Conservation (phyloP, 2,888 invertebrate species). For the Allacma fusca region DNA sequence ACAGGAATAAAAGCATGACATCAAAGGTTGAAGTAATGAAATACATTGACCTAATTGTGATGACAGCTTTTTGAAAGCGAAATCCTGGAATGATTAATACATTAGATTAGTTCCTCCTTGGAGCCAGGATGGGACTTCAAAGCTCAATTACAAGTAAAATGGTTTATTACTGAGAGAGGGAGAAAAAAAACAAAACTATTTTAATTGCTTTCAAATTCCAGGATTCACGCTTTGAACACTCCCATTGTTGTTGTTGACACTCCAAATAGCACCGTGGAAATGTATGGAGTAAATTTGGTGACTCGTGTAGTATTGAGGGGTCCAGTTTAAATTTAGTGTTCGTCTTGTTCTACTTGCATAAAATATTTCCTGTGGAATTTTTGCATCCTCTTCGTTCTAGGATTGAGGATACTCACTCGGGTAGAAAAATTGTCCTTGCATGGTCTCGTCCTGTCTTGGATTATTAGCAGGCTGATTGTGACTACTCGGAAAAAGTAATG, state of each 20-base stretch:
- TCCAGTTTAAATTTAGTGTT: too few relatives aligned
- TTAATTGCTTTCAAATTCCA: background rate
- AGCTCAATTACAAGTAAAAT: background rate
- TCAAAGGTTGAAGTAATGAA: too few relatives aligned
- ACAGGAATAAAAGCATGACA: too few relatives aligned
- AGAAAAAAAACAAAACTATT: background rate
- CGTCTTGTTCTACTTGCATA: too few relatives aligned
- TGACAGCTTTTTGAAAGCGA: background rate
- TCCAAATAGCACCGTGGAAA: background rate
- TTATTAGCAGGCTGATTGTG: background rate
- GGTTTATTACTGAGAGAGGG: background rate
- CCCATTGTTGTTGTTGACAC: background rate
- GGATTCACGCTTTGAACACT: background rate
- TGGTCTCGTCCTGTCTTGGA: constrained; percentile 22
- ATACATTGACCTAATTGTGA: background rate
- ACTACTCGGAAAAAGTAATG: background rate
- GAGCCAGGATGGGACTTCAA: background rate
- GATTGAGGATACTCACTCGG: background rate
- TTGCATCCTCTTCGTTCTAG: background rate
- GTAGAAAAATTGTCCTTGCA: constrained; percentile 23
- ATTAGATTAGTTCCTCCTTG: background rate
- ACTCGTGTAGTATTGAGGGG: too few relatives aligned
- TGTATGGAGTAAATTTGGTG: background rate
- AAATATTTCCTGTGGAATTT: background rate
- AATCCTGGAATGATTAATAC: background rate